Evolutionary conservation across 2,888 invertebrate genomes (phyloP), one percentile per base, ranked within the genome.

Genomic region (Meteorus cinctellus): DNA sequence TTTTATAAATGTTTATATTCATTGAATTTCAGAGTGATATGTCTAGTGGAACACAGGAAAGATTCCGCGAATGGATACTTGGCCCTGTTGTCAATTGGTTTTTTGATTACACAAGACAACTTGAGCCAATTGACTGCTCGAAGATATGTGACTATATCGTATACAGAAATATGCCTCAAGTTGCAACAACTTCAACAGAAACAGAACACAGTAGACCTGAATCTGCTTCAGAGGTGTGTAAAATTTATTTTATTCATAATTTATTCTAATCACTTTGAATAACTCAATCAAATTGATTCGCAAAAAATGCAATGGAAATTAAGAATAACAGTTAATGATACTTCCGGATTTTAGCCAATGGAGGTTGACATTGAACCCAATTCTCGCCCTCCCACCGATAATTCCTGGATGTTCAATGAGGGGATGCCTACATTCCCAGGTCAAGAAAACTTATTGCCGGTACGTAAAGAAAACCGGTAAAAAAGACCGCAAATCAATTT

Each of bases 331-430:
- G 2, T 41, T 12, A 1, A 48, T n/a, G 55, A 65, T 51, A 19
- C 29, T 31, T 75, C 66, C 72, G 71, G 74, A 36, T 74, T 78
- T 69, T 75, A 91, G 91, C 88, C 91, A 0, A 92, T 93, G 91
- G 92, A 93, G 80, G 90, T 91, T 12, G 92, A 91, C 31, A 92
- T 92, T 78, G 86, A 89, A 62, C 83, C 82, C 16, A 83, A 83
- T 51, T 84, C 84, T 29, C 84, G 81, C 70, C 74, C 82, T n/a
- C 81, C 79, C 16, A 81, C 78, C 69, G 84, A 85, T 73, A 77
- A 84, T 1, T 68, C 84, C 71, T 73, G 83, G 59, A 86, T 86
- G 16, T 85, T 85, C 6, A 84, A 82, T 41, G 87, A 88, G 78
- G 87, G 84, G 70, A 81, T 85, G 67, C 84, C 86, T 5, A 84